Conservation (phyloP, 2,113 vertebrate species). For the Callopanchax toddi region DNA sequence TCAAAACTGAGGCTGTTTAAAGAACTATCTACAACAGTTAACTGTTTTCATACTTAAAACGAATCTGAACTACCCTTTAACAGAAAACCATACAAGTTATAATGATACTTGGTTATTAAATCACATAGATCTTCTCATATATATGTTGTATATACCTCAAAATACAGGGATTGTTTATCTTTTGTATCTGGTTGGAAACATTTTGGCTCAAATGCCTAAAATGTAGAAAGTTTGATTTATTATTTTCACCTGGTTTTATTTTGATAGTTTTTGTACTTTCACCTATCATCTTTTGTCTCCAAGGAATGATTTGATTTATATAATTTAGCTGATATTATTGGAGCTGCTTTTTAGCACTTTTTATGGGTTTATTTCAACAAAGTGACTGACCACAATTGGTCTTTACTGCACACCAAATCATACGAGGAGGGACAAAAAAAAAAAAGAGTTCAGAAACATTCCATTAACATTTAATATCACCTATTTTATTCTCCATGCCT, state of each 20-base stretch:
- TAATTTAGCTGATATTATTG: conserved; percentile 21
- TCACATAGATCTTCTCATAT: conserved; percentile 48
- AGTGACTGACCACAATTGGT: conserved; percentile 11
- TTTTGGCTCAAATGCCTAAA: conserved; percentile 26
- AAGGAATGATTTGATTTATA: conserved; percentile 10
- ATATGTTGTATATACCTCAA: conserved; percentile 52
- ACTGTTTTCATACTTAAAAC: not conserved
- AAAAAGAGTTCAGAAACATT: conserved; percentile 24
- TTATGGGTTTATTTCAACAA: conserved; percentile 28
- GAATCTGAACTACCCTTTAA: not conserved
- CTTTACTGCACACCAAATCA: conserved; percentile 10
- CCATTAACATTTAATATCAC: conserved; percentile 2
- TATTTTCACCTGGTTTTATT: conserved; percentile 42
- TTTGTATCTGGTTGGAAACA: conserved; percentile 40
- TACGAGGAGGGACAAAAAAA: not conserved
- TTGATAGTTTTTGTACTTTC: conserved; percentile 22
- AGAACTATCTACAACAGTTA: not conserved
- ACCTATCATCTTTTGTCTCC: conserved; percentile 15
- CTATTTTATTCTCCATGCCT: conserved; percentile 6
- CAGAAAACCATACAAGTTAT: conserved; percentile 12
- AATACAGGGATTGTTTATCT: conserved; percentile 29
- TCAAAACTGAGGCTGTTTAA: not conserved
- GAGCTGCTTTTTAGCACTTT: conserved; percentile 34
- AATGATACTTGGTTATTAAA: conserved; percentile 35
- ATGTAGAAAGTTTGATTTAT: conserved; percentile 18